phyloP scores from a whole-genome alignment of 2,113 vertebrate species.

The Rhineura floridana region DNA sequence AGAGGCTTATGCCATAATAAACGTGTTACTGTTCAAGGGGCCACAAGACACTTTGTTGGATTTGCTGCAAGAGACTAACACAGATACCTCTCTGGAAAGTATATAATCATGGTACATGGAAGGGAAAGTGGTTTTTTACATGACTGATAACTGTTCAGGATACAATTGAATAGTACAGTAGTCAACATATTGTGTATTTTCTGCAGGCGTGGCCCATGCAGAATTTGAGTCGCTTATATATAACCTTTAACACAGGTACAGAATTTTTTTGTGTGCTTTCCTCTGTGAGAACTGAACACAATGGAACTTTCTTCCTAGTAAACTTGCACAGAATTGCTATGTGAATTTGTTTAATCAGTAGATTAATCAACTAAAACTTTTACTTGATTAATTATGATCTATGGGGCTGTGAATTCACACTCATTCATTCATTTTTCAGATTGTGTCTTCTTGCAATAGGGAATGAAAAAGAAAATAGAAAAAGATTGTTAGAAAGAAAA shows the following conservation, averaged over 20 bases:
- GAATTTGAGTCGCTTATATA: no score
- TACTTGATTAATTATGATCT: not conserved
- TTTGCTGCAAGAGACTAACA: no score
- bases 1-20: not conserved
- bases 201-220: not conserved
- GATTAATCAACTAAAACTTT: constrained; percentile 5
- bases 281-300: not conserved
- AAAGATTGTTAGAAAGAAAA: not conserved
- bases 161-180: not conserved
- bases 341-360: not conserved
- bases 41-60: no score
- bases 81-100: not conserved
- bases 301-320: not conserved
- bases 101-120: not conserved
- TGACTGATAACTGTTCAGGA: not conserved
- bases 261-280: no score
- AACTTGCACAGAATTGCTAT: not conserved
- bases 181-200: not conserved
- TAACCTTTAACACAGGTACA: no score
- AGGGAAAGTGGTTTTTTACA: not conserved
- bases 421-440: not conserved
- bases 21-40: not conserved
- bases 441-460: not conserved
- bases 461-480: not conserved
- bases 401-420: not conserved